These are phyloP conservation scores for Brachyhypopomus occidentalis DNA, from an alignment of 2,113 vertebrate genomes.

Conservation along the genomic window DNA sequence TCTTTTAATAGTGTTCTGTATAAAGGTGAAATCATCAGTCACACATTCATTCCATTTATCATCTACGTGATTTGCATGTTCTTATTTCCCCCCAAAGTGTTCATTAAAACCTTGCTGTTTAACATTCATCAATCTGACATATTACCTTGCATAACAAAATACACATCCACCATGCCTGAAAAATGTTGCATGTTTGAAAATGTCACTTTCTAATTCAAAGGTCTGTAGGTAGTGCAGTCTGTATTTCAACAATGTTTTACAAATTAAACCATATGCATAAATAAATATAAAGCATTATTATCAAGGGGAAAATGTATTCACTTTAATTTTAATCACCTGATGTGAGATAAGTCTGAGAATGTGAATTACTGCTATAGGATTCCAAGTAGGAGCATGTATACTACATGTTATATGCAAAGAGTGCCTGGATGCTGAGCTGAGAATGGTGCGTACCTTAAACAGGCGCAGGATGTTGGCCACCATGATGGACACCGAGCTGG, in stretches of 20 bases:
- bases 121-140: conserved; percentile 44
- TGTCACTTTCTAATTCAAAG: conserved; percentile 5
- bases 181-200: conserved; percentile 10
- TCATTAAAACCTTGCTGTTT: conserved; percentile 35
- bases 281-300: conserved; percentile 8
- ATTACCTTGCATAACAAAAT: conserved; percentile 29
- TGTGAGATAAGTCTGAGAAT: too few relatives aligned
- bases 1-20: not conserved
- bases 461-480: conserved; percentile 97
- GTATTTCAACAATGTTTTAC: conserved; percentile 1
- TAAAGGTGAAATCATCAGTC: conserved; percentile 20
- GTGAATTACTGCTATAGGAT: too few relatives aligned
- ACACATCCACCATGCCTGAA: not conserved
- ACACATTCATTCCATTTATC: conserved; percentile 12
- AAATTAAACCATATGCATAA: conserved; percentile 12
- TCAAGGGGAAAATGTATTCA: not conserved
- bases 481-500: conserved; percentile 98
- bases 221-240: not conserved
- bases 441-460: conserved; percentile 86
- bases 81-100: conserved; percentile 22
- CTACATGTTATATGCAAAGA: too few relatives aligned
- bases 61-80: conserved; percentile 46
- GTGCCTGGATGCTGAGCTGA: not conserved
- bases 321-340: too few relatives aligned
- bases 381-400: too few relatives aligned